Evolutionary conservation across 1,140 invertebrate species (phyloP).

Genomic region (Atta texana): DNA sequence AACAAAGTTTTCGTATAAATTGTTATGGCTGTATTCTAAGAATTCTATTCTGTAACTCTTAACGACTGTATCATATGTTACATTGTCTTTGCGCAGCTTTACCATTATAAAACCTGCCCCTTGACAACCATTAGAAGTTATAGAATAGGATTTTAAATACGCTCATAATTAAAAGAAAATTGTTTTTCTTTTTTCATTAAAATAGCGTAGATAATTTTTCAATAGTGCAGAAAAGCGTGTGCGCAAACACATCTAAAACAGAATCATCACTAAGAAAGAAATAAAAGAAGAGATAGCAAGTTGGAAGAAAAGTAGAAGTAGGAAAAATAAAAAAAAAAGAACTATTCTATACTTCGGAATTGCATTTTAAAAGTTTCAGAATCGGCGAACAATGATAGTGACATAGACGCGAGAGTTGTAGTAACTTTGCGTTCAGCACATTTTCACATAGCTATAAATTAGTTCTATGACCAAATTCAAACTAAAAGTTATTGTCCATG

Average conservation of each 20-base stretch:
- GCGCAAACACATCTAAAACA: background rate
- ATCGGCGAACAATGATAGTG: constrained; percentile 5
- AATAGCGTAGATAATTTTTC: background rate
- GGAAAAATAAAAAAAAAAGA: background rate
- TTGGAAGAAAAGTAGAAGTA: constrained; percentile 5
- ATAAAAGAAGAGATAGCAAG: constrained; percentile 7
- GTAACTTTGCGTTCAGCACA: background rate
- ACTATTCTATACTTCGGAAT: background rate
- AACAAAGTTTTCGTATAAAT: background rate
- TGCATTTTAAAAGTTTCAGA: constrained; percentile 24
- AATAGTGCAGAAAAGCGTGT: background rate
- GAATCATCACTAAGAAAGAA: background rate
- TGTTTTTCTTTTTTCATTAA: background rate
- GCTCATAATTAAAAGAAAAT: background rate
- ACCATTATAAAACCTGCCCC: no score
- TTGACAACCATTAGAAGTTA: no score
- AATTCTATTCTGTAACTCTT: no score
- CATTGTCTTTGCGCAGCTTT: no score
- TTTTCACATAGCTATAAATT: constrained; percentile 21
- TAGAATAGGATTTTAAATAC: no score
- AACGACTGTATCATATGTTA: no score
- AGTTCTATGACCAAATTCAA: constrained; percentile 23
- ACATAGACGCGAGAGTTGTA: background rate
- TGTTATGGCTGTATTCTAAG: background rate
- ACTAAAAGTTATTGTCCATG: constrained; percentile 16